Evolutionary conservation across 2,888 invertebrate genomes (phyloP), one percentile per base, ranked within the genome.

Genomic region (Andricus curvator): DNA sequence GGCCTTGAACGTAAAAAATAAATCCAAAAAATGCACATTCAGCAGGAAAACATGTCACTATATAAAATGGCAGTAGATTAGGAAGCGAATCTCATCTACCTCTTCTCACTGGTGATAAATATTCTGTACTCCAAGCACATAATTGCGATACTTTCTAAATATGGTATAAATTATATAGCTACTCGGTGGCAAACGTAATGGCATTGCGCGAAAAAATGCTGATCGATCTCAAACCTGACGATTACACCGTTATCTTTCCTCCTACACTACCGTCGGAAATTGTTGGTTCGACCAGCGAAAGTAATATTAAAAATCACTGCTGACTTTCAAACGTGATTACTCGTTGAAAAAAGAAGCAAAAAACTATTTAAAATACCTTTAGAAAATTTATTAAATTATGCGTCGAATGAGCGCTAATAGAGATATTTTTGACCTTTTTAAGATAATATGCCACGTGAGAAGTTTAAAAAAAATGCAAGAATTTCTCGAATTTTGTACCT

Each of bases 121-220:
- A 41, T 41, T 41, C n/a, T 67, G n/a, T 37, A 37, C n/a, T 9
- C 22, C n/a, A 37, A 67, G 67, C 67, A 67, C 37, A 41, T 25
- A 15, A 64, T 29, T 29, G 15, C 64, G 64, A 64, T 64, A 64
- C 9, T 29, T 64, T 17, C 15, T 64, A 64, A 64, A 64, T 29
- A 25, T 64, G 22, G 13, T 64, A 29, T n/a, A 67, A 41, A 67
- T 22, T 22, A 67, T 74, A 81, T 77, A 79, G 68, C 74, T 80
- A 79, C 68, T 80, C 77, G 48, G 78, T 67, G 80, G 82, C 84
- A 85, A 84, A 86, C 83, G 82, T 84, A 84, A 88, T 88, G 88
- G 89, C 88, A 86, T 87, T 86, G 78, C 78, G 67, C 51, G 37
- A 68, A 80, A 80, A 41, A 67, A 41, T n/a, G 41, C n/a, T 41